Evolutionary conservation across 1,140 invertebrate species (phyloP).

Genomic region (Brachionus angularis): DNA sequence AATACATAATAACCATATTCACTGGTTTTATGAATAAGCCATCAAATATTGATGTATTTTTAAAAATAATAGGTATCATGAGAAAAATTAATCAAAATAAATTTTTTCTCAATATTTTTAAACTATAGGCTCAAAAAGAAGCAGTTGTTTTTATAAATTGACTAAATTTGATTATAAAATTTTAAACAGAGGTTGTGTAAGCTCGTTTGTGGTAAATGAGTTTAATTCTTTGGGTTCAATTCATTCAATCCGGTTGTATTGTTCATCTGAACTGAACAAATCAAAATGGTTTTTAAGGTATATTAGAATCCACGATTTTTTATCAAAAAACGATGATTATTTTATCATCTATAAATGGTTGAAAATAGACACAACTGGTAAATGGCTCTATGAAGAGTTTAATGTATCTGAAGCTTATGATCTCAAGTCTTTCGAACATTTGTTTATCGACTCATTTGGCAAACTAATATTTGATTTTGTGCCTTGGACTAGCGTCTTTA

Average conservation of each 20-base stretch:
- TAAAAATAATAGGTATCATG: conserved; percentile 13
- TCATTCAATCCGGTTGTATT: conserved; percentile 6
- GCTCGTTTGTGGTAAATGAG: conserved; percentile 10
- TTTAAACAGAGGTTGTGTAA: not conserved
- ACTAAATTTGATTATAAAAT: not conserved
- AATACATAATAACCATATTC: conserved; percentile 21
- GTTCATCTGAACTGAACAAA: too few relatives aligned
- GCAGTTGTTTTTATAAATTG: conserved; percentile 9
- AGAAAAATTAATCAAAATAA: not conserved
- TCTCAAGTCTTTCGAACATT: conserved; percentile 11
- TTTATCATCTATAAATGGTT: conserved; percentile 29
- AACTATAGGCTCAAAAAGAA: conserved; percentile 28
- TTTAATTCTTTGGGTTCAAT: conserved; percentile 17
- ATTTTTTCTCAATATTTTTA: not conserved
- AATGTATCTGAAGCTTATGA: conserved; percentile 5
- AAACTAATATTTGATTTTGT: not conserved
- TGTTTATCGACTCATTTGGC: conserved; percentile 14
- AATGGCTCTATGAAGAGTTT: not conserved
- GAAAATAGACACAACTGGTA: not conserved
- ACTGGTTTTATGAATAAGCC: conserved; percentile 1
- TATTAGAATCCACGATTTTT: not conserved
- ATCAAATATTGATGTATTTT: not conserved
- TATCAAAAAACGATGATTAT: not conserved
- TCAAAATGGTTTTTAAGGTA: not conserved
- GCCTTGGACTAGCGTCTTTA: conserved; percentile 1